Evolutionary conservation across 2,797 vertebrate species (phyloP).

Genomic region (Pyrocephalus nanus): DNA sequence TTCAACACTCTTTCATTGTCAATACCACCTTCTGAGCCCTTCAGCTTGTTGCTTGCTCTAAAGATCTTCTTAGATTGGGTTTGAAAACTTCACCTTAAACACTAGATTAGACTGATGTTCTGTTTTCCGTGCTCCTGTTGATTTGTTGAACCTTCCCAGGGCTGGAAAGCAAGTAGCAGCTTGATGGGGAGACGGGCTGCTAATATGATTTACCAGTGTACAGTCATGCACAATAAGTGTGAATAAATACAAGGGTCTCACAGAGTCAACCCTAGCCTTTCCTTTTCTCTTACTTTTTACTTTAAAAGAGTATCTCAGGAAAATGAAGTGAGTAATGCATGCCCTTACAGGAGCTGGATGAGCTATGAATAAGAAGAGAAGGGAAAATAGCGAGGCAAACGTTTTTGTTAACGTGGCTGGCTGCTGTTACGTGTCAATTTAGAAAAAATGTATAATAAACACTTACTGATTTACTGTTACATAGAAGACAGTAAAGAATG

Average conservation of each 20-base stretch:
- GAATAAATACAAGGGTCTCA: conserved; percentile 88
- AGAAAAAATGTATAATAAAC: conserved; percentile 51
- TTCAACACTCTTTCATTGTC: conserved; percentile 84
- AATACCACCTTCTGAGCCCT: conserved; percentile 86
- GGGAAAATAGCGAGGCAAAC: conserved; percentile 65
- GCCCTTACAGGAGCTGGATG: conserved; percentile 82
- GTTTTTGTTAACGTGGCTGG: conserved; percentile 77
- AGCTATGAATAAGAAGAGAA: conserved; percentile 73
- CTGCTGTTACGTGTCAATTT: conserved; percentile 66
- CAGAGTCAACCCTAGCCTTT: conserved; percentile 87
- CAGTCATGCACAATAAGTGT: conserved; percentile 94
- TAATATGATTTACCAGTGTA: conserved; percentile 94
- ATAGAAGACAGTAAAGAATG: conserved; percentile 16
- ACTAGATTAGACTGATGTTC: conserved; percentile 92
- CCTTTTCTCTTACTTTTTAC: conserved; percentile 80
- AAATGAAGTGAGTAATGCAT: conserved; percentile 83
- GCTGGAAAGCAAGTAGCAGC: conserved; percentile 86
- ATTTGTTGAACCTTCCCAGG: conserved; percentile 90
- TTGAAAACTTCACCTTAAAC: conserved; percentile 89
- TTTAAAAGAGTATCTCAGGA: conserved; percentile 81
- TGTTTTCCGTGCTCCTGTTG: conserved; percentile 92
- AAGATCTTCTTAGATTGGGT: conserved; percentile 89
- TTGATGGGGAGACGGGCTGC: conserved; percentile 84
- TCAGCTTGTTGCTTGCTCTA: conserved; percentile 86
- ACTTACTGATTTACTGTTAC: conserved; percentile 57